Conservation (phyloP, 92 coral and sea anemone genomes). For the Palythoa grandis region DNA sequence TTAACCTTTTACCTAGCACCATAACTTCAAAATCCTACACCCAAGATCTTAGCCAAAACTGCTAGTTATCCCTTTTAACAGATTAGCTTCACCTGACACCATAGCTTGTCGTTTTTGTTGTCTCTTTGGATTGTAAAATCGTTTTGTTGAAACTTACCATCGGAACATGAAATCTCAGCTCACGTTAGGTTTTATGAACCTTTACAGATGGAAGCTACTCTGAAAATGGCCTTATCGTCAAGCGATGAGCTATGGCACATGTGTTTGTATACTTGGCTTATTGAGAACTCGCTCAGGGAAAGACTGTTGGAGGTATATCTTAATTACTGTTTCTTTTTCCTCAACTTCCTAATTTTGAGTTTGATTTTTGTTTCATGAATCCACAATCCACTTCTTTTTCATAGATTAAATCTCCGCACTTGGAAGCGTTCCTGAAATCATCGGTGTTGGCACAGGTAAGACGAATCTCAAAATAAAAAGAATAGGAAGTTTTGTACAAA, state of each 20-base stretch:
- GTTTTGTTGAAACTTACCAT: no score
- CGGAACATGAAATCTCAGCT: no score
- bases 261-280: conserved; percentile 89
- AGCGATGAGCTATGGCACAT: conserved; percentile 94
- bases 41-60: no score
- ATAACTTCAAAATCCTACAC: no score
- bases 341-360: not conserved
- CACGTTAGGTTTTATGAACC: not conserved
- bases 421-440: conserved; percentile 74
- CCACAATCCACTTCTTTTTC: not conserved
- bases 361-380: not conserved
- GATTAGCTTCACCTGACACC: no score
- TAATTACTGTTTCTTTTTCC: not conserved
- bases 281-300: conserved; percentile 88
- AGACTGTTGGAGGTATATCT: conserved; percentile 82
- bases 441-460: conserved; percentile 64
- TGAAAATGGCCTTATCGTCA: conserved; percentile 77
- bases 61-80: no score
- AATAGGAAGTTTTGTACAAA: not conserved
- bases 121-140: no score
- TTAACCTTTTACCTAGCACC: no score
- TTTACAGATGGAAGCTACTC: conserved; percentile 82
- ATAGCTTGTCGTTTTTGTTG: no score
- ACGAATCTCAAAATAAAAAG: not conserved
- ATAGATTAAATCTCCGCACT: conserved; percentile 73